phyloP scores from a whole-genome alignment of 1,140 invertebrate genomes.

The Papilio polytes region DNA sequence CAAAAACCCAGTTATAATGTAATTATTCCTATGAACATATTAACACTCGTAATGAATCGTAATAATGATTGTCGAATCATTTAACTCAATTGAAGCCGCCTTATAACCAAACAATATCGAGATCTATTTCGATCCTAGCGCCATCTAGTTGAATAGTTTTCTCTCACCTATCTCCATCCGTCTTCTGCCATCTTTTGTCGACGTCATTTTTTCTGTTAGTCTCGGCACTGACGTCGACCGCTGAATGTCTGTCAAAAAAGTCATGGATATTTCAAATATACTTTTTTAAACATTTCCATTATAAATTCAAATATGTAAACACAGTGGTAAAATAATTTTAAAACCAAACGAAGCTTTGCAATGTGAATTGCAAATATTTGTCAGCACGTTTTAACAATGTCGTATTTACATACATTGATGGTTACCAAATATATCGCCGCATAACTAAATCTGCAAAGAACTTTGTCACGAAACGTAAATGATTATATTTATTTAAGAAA shows the following conservation, averaged over 20 bases:
- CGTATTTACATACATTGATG: neutral
- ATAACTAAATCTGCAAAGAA: conserved; percentile 9
- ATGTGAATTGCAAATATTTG: conserved; percentile 21
- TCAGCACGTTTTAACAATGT: neutral
- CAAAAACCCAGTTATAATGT: too few species aligned
- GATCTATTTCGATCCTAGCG: neutral
- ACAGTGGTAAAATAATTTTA: neutral
- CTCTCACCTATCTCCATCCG: conserved; percentile 62
- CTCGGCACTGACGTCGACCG: conserved; percentile 66
- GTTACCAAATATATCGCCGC: conserved; percentile 10
- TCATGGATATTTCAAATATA: neutral
- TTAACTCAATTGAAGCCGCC: too few species aligned
- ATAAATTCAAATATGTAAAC: neutral
- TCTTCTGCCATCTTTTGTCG: conserved; percentile 55
- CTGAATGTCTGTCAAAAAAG: conserved; percentile 62
- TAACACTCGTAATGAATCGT: neutral
- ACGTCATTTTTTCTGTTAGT: conserved; percentile 51
- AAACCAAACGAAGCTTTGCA: neutral
- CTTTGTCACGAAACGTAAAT: conserved; percentile 26
- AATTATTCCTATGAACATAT: neutral
- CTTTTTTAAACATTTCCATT: neutral
- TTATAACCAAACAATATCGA: neutral
- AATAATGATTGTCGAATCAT: too few species aligned
- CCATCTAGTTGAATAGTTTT: neutral
- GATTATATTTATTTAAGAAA: conserved; percentile 6